Percentiles rank a stretch among this genome's conserved stretches.
These are phyloP conservation scores for Stictocephala bisonia DNA, from an alignment of 2,888 invertebrate species.

Conservation along the genomic window DNA sequence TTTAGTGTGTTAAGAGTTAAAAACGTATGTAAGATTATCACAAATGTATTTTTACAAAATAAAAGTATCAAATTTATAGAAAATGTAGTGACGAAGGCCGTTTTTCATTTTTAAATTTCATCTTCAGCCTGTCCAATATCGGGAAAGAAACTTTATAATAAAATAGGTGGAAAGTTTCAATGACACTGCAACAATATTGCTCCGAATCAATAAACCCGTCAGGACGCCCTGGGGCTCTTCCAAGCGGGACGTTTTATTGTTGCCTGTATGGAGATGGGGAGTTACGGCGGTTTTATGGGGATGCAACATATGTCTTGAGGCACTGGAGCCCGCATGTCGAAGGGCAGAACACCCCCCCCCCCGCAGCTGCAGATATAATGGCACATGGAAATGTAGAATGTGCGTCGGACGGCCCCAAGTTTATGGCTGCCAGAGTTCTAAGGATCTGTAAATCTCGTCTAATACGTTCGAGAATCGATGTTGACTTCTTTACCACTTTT, in stretches of 20 bases:
- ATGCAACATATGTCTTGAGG: conserved; percentile 29
- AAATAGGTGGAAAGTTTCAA: neutral
- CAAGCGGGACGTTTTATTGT: conserved; percentile 16
- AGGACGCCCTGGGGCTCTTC: neutral
- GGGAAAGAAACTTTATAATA: too few species aligned
- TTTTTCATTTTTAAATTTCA: too few species aligned
- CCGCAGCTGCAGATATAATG: too few species aligned
- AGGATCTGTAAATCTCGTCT: neutral
- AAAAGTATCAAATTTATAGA: too few species aligned
- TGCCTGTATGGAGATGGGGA: conserved; percentile 29
- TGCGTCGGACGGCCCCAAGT: neutral
- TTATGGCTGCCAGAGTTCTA: neutral
- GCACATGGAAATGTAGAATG: too few species aligned
- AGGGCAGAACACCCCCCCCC: neutral
- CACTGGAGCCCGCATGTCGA: neutral
- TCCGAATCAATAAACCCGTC: conserved; percentile 16
- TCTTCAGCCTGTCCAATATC: too few species aligned
- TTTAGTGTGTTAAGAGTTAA: too few species aligned
- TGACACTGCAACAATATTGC: neutral
- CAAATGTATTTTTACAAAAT: too few species aligned
- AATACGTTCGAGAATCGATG: too few species aligned
- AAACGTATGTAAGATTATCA: too few species aligned
- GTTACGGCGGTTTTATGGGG: conserved; percentile 24
- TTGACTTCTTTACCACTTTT: too few species aligned
- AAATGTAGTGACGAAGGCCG: too few species aligned